Evolutionary conservation across 2,113 vertebrate species (phyloP).

Genomic region (Miniopterus natalensis): DNA sequence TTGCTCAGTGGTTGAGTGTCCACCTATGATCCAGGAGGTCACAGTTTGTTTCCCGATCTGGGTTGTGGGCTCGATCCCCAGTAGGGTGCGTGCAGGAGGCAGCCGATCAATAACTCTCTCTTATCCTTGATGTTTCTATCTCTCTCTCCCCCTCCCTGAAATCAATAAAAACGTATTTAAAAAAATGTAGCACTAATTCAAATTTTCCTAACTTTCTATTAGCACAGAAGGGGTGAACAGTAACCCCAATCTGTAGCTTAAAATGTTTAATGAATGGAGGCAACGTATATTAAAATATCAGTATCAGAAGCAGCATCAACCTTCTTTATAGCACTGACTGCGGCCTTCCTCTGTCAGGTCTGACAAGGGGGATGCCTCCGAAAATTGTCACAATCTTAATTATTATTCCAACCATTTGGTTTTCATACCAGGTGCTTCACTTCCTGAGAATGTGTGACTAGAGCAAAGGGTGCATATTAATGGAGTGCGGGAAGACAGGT

Average conservation of each 20-base stretch:
- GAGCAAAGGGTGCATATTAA: neutral
- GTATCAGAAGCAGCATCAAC: neutral
- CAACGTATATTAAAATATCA: neutral
- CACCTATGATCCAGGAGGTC: too few relatives aligned
- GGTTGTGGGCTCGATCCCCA: too few relatives aligned
- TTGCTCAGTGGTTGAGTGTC: too few relatives aligned
- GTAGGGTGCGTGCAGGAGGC: too few relatives aligned
- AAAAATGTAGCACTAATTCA: neutral
- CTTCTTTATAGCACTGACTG: neutral
- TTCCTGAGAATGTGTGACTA: neutral
- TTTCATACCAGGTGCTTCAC: neutral
- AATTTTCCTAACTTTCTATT: constrained; percentile 27
- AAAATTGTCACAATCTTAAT: neutral
- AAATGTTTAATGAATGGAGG: neutral
- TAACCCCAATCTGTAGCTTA: neutral
- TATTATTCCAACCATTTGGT: neutral
- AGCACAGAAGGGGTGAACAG: neutral
- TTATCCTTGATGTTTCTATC: too few relatives aligned
- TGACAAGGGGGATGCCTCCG: neutral
- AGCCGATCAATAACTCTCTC: too few relatives aligned
- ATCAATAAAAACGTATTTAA: too few relatives aligned
- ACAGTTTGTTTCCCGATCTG: too few relatives aligned
- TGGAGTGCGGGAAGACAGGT: neutral
- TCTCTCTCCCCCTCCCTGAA: too few relatives aligned
- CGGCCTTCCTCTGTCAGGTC: neutral